phyloP scores from a whole-genome alignment of 2,797 vertebrate genomes.

The Thalassophryne amazonica region DNA sequence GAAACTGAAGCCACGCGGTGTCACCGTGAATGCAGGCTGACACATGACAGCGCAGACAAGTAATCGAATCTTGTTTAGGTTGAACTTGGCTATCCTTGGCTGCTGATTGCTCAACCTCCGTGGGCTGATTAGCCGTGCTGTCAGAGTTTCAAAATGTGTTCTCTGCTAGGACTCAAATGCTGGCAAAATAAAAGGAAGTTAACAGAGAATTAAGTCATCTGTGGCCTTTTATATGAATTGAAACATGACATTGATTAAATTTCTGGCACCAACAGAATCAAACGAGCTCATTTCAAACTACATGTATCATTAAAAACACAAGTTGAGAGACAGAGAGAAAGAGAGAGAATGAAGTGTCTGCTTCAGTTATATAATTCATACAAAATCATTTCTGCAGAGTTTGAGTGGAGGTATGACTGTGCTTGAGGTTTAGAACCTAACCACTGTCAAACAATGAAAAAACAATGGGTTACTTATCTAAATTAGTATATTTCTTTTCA shows the following conservation, averaged over 20 bases:
- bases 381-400: too few relatives aligned
- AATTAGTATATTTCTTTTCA: too few relatives aligned
- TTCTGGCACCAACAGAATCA: not conserved
- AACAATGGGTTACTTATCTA: too few relatives aligned
- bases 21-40: slow-evolving; percentile 2
- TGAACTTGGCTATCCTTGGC: slow-evolving; percentile 1
- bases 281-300: too few relatives aligned
- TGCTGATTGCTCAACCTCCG: slow-evolving; percentile 31
- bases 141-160: slow-evolving; percentile 32
- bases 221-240: slow-evolving; percentile 3
- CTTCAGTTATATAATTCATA: too few relatives aligned
- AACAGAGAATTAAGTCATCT: slow-evolving; percentile 15
- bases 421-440: too few relatives aligned
- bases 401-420: too few relatives aligned
- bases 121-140: slow-evolving; percentile 21
- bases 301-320: too few relatives aligned
- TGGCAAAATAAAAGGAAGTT: slow-evolving; percentile 26
- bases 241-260: not conserved
- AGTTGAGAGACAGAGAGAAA: too few relatives aligned
- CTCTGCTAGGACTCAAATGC: slow-evolving; percentile 21
- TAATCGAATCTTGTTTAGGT: slow-evolving; percentile 20
- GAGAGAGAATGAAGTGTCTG: too few relatives aligned
- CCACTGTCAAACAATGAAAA: too few relatives aligned
- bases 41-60: slow-evolving; percentile 8
- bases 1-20: not conserved